These are phyloP conservation scores for Neodiprion lecontei DNA, from an alignment of 1,140 invertebrate genomes.

Conservation along the genomic window DNA sequence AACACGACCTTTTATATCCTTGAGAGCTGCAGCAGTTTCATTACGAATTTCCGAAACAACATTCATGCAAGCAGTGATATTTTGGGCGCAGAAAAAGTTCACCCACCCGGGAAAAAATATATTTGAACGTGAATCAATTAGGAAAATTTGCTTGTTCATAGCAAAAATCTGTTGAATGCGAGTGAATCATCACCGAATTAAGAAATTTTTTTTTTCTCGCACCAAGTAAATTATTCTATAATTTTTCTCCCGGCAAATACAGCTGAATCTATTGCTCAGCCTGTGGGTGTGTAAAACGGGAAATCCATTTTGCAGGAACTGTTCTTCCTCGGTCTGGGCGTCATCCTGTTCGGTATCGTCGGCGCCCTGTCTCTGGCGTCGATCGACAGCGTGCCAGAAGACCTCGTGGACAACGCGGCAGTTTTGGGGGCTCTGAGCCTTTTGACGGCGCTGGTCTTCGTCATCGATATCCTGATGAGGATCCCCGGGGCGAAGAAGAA, in stretches of 20 bases:
- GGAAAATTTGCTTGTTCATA: too few relatives aligned
- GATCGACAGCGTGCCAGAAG: constrained; percentile 71
- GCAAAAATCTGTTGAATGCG: too few relatives aligned
- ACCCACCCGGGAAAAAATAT: too few relatives aligned
- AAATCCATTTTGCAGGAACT: constrained; percentile 60
- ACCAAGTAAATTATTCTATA: too few relatives aligned
- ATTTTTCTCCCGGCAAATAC: too few relatives aligned
- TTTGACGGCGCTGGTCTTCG: constrained; percentile 71
- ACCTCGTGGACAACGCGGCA: constrained; percentile 74
- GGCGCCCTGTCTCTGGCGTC: constrained; percentile 73
- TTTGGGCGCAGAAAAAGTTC: too few relatives aligned
- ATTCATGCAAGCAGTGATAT: too few relatives aligned
- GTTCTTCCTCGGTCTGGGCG: constrained; percentile 71
- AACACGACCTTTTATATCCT: not conserved
- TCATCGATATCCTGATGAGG: constrained; percentile 65
- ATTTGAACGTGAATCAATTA: too few relatives aligned
- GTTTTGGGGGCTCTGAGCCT: constrained; percentile 73
- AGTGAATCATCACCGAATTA: too few relatives aligned
- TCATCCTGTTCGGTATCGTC: constrained; percentile 71
- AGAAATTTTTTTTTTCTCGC: too few relatives aligned
- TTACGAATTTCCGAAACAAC: too few relatives aligned
- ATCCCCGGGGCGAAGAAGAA: constrained; percentile 43
- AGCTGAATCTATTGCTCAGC: too few relatives aligned
- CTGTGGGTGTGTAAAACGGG: not conserved
- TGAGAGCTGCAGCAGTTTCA: not conserved